Percentiles rank a stretch among this genome's conserved stretches.
phyloP scores from a whole-genome alignment of 2,888 invertebrate genomes.

The Hypsopygia costalis region DNA sequence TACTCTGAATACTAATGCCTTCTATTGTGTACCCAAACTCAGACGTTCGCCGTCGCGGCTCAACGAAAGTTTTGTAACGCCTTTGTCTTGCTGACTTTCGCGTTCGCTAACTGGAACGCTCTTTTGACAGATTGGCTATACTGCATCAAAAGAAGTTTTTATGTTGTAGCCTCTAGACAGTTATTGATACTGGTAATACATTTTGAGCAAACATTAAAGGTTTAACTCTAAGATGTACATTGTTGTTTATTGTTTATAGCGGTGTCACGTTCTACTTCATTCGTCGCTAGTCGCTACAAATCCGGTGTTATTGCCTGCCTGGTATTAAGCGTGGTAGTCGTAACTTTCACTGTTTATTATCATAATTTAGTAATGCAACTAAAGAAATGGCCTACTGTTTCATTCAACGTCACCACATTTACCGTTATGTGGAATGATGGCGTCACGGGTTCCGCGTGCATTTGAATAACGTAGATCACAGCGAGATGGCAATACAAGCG shows the following conservation, averaged over 20 bases:
- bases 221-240: slow-evolving; percentile 2
- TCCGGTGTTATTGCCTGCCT: background rate
- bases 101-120: slow-evolving; percentile 58
- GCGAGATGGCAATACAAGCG: slow-evolving; percentile 32
- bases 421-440: slow-evolving; percentile 24
- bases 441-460: slow-evolving; percentile 22
- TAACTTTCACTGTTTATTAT: background rate
- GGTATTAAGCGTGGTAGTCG: background rate
- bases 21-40: slow-evolving; percentile 52
- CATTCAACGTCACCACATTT: slow-evolving; percentile 20
- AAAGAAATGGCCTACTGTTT: slow-evolving; percentile 13
- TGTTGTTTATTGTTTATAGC: slow-evolving; percentile 2
- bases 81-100: slow-evolving; percentile 69
- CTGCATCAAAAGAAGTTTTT: slow-evolving; percentile 28
- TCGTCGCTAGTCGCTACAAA: background rate
- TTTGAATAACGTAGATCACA: slow-evolving; percentile 31
- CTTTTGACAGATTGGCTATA: slow-evolving; percentile 39
- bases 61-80: slow-evolving; percentile 69
- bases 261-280: background rate
- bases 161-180: slow-evolving; percentile 23
- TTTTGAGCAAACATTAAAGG: slow-evolving; percentile 6
- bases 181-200: slow-evolving; percentile 26
- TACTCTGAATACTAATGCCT: slow-evolving; percentile 68
- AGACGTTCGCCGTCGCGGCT: slow-evolving; percentile 44
- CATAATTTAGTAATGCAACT: slow-evolving; percentile 7